These are phyloP conservation scores for Telmatochromis bifrenatus DNA, from an alignment of 2,113 vertebrate species.

Conservation along the genomic window DNA sequence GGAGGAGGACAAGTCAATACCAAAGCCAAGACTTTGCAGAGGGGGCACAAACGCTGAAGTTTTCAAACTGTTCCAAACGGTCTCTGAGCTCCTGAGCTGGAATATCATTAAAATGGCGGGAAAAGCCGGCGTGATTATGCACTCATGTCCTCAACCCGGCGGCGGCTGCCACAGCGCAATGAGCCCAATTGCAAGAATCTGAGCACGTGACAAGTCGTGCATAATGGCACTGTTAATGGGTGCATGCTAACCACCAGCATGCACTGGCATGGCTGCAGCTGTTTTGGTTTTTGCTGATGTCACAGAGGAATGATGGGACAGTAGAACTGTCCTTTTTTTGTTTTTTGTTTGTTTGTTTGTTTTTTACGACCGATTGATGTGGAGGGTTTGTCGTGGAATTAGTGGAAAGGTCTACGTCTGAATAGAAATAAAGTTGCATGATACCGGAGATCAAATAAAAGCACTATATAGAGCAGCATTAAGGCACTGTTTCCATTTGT, in stretches of 20 bases:
- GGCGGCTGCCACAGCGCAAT: neutral
- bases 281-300: neutral
- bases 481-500: neutral
- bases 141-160: neutral
- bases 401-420: neutral
- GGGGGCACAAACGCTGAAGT: neutral
- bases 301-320: fast-evolving
- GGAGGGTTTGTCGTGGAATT: neutral
- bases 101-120: neutral
- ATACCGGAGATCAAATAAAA: neutral
- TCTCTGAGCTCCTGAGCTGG: neutral
- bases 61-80: neutral
- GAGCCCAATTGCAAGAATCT: neutral
- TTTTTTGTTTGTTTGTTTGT: neutral
- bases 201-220: fast-evolving
- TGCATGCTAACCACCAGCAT: neutral
- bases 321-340: neutral
- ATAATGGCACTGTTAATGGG: neutral
- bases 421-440: neutral
- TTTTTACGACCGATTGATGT: neutral
- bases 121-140: neutral
- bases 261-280: neutral
- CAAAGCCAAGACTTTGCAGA: neutral
- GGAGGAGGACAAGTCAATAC: neutral
- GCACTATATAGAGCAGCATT: neutral